Percentiles rank a stretch among this genome's conserved stretches.
Evolutionary conservation across 2,797 vertebrate genomes (phyloP).

Genomic region (Enoplosus armatus): DNA sequence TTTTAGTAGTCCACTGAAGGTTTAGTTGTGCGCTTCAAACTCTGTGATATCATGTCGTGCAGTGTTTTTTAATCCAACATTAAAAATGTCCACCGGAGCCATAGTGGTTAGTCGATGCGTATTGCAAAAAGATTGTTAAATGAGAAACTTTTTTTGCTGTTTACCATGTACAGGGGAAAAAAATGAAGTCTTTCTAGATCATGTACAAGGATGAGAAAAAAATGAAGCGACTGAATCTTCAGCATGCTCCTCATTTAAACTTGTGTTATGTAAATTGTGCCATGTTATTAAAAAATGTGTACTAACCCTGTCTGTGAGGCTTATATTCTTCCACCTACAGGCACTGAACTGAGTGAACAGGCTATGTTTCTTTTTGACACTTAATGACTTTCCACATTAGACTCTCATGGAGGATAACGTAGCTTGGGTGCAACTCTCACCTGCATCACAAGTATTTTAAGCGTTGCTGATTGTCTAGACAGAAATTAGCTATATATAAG

Average conservation of each 20-base stretch:
- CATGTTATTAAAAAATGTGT: slow-evolving; percentile 99
- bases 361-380: slow-evolving; percentile 17
- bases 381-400: slow-evolving; percentile 23
- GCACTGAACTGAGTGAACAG: not conserved
- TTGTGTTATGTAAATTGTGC: slow-evolving; percentile 99
- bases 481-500: slow-evolving; percentile 1
- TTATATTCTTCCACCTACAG: slow-evolving; percentile 36
- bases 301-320: slow-evolving; percentile 81
- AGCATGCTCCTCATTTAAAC: slow-evolving; percentile 99
- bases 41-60: slow-evolving; percentile 99
- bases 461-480: not conserved
- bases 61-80: slow-evolving; percentile 88
- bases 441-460: not conserved
- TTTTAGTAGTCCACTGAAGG: slow-evolving; percentile 99
- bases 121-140: slow-evolving; percentile 98
- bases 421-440: not conserved
- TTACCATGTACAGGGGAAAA: slow-evolving; percentile 93
- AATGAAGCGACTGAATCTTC: slow-evolving; percentile 93
- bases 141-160: slow-evolving; percentile 95
- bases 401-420: slow-evolving; percentile 25
- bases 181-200: slow-evolving; percentile 96
- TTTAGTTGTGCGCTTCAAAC: slow-evolving; percentile 99
- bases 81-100: slow-evolving; percentile 94
- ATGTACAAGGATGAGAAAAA: slow-evolving; percentile 91
- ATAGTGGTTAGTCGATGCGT: slow-evolving; percentile 96